Conservation (phyloP, 1,140 invertebrate species). For the Aphelinus certus region DNA sequence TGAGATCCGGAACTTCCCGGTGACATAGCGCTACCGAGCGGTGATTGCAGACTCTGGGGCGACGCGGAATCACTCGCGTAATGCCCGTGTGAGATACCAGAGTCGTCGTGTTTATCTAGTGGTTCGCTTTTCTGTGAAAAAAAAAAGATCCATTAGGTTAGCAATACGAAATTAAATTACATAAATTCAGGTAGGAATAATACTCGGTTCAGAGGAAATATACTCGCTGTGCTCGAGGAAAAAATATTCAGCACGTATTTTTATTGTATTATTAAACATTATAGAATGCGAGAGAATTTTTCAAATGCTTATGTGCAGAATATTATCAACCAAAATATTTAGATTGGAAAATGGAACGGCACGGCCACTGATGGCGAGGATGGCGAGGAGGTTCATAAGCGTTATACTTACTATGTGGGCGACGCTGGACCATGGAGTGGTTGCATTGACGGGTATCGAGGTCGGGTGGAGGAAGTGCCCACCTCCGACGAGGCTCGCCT, state of each 20-base stretch:
- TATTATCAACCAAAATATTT: neutral
- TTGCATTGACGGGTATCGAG: no score
- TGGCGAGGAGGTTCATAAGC: no score
- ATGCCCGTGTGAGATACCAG: conserved; percentile 47
- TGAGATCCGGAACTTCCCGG: conserved; percentile 44
- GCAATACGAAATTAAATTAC: neutral
- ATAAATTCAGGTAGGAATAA: no score
- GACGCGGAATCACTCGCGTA: conserved; percentile 49
- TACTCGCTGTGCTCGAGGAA: no score
- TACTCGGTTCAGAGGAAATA: no score
- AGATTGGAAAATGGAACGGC: no score
- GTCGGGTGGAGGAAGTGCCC: no score
- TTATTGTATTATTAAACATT: no score
- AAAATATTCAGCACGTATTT: no score
- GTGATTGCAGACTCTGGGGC: conserved; percentile 45
- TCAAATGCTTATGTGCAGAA: neutral
- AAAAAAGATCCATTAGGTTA: neutral
- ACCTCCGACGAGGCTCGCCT: neutral
- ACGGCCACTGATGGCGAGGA: no score
- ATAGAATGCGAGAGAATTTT: neutral
- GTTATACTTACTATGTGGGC: no score
- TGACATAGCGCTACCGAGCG: conserved; percentile 40
- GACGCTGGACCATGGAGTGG: no score
- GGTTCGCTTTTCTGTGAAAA: conserved; percentile 47
- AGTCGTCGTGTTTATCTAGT: conserved; percentile 48